Conservation (phyloP, 2,113 vertebrate species). For the Stegastes partitus region DNA sequence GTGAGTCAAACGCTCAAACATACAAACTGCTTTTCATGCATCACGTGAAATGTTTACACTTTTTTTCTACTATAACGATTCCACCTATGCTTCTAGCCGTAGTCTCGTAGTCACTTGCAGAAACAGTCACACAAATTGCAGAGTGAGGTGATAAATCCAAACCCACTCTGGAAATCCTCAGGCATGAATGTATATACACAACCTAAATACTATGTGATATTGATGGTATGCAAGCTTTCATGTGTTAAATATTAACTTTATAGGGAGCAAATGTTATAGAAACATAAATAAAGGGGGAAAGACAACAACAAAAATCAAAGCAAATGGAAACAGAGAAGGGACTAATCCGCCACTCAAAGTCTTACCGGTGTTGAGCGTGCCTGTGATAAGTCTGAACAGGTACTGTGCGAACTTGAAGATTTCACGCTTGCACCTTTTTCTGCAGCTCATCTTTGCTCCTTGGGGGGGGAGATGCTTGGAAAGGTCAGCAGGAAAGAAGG, state of each 20-base stretch:
- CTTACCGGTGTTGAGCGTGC: conserved; percentile 95
- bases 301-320: not conserved
- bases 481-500: conserved; percentile 59
- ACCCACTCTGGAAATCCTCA: conserved; percentile 31
- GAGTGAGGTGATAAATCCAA: conserved; percentile 22
- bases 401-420: conserved; percentile 97
- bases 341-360: conserved; percentile 7
- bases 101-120: conserved; percentile 9
- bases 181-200: conserved; percentile 37
- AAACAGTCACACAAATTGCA: conserved; percentile 23
- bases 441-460: conserved; percentile 92
- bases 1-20: not conserved
- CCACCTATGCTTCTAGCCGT: conserved; percentile 11
- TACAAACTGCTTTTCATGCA: not conserved
- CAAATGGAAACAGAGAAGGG: not conserved
- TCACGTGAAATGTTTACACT: not conserved
- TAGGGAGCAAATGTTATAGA: not conserved
- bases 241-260: conserved; percentile 16
- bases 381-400: conserved; percentile 94
- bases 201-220: not conserved
- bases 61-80: conserved; percentile 3
- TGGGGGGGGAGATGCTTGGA: conserved; percentile 13
- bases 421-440: conserved; percentile 96
- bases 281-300: not conserved
- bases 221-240: not conserved